A percentile compares a stretch with the other conserved stretches of the same genome.
Conservation (phyloP, 2,888 invertebrate genomes). For the Patella ulyssiponensis region DNA sequence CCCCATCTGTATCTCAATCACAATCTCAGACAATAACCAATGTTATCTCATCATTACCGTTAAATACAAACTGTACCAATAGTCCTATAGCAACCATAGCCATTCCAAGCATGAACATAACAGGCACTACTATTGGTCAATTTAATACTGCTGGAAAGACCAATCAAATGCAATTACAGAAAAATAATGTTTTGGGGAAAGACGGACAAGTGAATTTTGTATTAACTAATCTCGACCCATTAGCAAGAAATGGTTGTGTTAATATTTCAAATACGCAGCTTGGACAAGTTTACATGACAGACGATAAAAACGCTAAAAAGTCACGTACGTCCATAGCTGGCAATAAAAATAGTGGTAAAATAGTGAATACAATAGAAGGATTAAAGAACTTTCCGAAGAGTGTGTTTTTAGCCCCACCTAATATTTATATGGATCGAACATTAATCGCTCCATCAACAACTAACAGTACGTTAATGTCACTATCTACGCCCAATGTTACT, state of each 20-base stretch:
- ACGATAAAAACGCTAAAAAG: conserved; percentile 36
- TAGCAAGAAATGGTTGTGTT: conserved; percentile 59
- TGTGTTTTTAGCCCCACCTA: conserved; percentile 45
- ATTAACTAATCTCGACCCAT: conserved; percentile 53
- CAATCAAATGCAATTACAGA: conserved; percentile 43
- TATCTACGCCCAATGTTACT: conserved; percentile 19
- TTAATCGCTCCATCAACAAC: conserved; percentile 46
- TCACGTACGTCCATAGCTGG: conserved; percentile 37
- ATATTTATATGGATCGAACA: conserved; percentile 56
- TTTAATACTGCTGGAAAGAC: conserved; percentile 50
- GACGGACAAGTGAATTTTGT: conserved; percentile 54
- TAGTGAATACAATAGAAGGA: conserved; percentile 36
- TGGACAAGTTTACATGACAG: conserved; percentile 39
- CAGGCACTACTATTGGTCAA: conserved; percentile 47
- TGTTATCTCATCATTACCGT: conserved; percentile 23
- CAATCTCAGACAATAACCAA: conserved; percentile 20
- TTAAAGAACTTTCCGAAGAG: conserved; percentile 39
- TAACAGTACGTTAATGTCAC: conserved; percentile 16
- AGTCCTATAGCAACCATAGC: conserved; percentile 52
- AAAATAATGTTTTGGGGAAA: conserved; percentile 57
- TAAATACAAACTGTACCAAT: conserved; percentile 32
- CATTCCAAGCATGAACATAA: conserved; percentile 54
- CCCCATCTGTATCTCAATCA: conserved; percentile 12
- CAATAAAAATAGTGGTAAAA: conserved; percentile 36
- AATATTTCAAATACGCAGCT: conserved; percentile 57